phyloP scores from a whole-genome alignment of 1,140 invertebrate species.

The Papilio aristodemus region DNA sequence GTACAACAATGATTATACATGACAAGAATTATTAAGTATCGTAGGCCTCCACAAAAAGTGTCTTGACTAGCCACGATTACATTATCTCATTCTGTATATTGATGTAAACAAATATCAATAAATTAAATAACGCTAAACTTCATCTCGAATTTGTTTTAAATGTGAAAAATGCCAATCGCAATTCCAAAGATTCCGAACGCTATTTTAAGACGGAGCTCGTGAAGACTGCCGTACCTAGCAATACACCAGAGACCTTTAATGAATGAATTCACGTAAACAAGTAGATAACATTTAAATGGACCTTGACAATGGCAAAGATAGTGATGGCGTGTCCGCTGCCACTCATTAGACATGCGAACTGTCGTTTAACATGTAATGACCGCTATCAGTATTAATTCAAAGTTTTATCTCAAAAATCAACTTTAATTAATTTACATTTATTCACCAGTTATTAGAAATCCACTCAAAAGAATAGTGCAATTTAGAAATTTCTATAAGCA shows the following conservation, averaged over 20 bases:
- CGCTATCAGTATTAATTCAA: constrained; percentile 5
- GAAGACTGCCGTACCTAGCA: neutral
- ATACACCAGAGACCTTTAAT: constrained; percentile 19
- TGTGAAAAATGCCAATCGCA: neutral
- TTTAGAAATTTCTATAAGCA: too few species aligned
- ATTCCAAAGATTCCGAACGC: neutral
- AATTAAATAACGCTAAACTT: neutral
- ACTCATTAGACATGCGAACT: constrained; percentile 24
- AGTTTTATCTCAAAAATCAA: neutral
- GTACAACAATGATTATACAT: too few species aligned
- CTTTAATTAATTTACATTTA: constrained; percentile 11
- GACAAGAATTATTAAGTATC: too few species aligned
- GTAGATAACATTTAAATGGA: constrained; percentile 20
- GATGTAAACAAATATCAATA: neutral
- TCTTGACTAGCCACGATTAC: too few species aligned
- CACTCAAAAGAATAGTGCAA: neutral
- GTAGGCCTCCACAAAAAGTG: too few species aligned
- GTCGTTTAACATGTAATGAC: constrained; percentile 21
- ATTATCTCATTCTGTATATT: neutral
- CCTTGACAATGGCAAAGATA: constrained; percentile 27
- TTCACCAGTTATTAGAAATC: neutral
- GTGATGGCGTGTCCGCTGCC: neutral
- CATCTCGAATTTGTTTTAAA: neutral
- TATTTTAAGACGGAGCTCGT: neutral
- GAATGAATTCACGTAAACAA: constrained; percentile 13